phyloP scores from a whole-genome alignment of 1,140 invertebrate genomes.

The Ganaspis sp. region DNA sequence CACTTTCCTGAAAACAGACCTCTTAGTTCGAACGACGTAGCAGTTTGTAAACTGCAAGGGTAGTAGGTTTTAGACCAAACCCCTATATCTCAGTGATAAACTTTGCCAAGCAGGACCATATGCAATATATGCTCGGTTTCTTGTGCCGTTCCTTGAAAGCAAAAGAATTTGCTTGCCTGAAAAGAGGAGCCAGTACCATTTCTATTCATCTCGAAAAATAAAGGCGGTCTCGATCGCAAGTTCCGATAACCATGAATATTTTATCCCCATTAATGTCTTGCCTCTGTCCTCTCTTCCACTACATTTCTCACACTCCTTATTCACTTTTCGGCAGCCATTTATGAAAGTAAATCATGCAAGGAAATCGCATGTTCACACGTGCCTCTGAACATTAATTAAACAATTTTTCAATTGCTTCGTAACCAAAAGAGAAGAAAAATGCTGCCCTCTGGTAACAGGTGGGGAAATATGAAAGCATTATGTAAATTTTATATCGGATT shows the following conservation, averaged over 20 bases:
- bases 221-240: slow-evolving; percentile 63
- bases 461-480: slow-evolving; percentile 18
- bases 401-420: not conserved
- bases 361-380: not conserved
- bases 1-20: slow-evolving; percentile 27
- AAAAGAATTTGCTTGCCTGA: slow-evolving; percentile 49
- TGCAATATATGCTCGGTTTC: slow-evolving; percentile 29
- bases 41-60: slow-evolving; percentile 29
- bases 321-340: not conserved
- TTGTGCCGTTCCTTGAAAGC: slow-evolving; percentile 21
- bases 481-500: slow-evolving; percentile 22
- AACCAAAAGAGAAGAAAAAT: not conserved
- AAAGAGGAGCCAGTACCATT: slow-evolving; percentile 49
- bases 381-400: not conserved
- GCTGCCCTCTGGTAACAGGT: slow-evolving; percentile 9
- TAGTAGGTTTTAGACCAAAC: slow-evolving; percentile 31
- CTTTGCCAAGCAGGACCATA: slow-evolving; percentile 26
- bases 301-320: slow-evolving; percentile 26
- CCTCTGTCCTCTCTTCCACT: slow-evolving; percentile 15
- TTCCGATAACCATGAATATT: slow-evolving; percentile 68
- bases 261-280: slow-evolving; percentile 66
- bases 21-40: slow-evolving; percentile 29
- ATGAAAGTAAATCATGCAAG: not conserved
- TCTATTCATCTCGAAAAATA: slow-evolving; percentile 69
- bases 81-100: slow-evolving; percentile 13